These are phyloP conservation scores for Hirtodrosophila histrioides DNA, from an alignment of 2,888 invertebrate species.

Conservation along the genomic window DNA sequence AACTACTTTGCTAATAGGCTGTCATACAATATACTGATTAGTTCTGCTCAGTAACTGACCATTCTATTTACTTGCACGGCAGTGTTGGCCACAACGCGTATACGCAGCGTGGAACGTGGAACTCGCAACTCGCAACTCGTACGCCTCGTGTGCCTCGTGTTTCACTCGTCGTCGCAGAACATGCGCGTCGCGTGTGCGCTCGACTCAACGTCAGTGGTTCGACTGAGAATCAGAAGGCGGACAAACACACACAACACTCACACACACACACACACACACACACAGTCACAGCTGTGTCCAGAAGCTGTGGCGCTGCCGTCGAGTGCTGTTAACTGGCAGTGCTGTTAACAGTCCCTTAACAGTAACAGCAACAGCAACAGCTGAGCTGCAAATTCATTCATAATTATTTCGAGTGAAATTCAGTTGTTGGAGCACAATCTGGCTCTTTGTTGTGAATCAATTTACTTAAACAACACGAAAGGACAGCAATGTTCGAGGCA, in stretches of 20 bases:
- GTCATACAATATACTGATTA: slow-evolving; percentile 35
- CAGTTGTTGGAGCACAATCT: slow-evolving; percentile 9
- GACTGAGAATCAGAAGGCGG: slow-evolving; percentile 49
- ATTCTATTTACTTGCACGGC: slow-evolving; percentile 46
- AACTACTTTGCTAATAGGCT: slow-evolving; percentile 12
- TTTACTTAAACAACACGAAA: slow-evolving; percentile 42
- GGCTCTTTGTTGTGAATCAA: slow-evolving; percentile 55
- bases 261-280: slow-evolving; percentile 8
- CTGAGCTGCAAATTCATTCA: slow-evolving; percentile 68
- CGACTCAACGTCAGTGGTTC: slow-evolving; percentile 60
- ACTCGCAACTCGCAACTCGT: too few relatives aligned
- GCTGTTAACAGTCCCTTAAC: slow-evolving; percentile 37
- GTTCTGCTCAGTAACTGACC: slow-evolving; percentile 37
- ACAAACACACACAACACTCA: slow-evolving; percentile 10
- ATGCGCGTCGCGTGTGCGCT: slow-evolving; percentile 66
- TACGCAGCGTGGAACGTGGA: slow-evolving; percentile 51
- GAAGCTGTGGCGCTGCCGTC: slow-evolving; percentile 54
- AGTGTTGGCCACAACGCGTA: slow-evolving; percentile 52
- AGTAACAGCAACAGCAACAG: slow-evolving; percentile 61
- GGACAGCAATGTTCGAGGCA: too few relatives aligned
- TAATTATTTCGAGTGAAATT: slow-evolving; percentile 70
- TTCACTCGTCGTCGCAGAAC: slow-evolving; percentile 35
- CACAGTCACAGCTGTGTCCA: slow-evolving; percentile 18
- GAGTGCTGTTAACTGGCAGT: slow-evolving; percentile 51
- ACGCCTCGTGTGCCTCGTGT: slow-evolving; percentile 27